A percentile compares a stretch with the other conserved stretches of the same genome.
Conservation (phyloP, 2,113 vertebrate species). For the Rutilus rutilus region DNA sequence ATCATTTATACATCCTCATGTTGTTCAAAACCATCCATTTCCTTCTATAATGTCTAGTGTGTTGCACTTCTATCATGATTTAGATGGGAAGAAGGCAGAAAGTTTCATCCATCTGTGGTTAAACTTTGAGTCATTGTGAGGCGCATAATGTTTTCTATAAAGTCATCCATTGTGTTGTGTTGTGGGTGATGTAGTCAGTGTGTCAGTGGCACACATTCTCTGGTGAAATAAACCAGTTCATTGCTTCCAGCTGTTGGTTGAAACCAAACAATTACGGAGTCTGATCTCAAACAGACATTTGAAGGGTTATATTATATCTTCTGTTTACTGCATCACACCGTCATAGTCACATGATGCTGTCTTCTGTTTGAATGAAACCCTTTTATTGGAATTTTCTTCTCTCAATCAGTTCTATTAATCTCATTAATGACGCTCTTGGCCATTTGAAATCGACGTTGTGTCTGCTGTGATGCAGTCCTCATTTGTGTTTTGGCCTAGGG, state of each 20-base stretch:
- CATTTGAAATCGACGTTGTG: slow-evolving; percentile 29
- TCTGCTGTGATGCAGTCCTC: slow-evolving; percentile 17
- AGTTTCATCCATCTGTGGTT: background rate
- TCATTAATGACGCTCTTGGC: slow-evolving; percentile 50
- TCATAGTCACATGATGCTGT: background rate
- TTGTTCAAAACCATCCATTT: background rate
- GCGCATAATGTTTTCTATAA: background rate
- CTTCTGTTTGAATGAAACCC: background rate
- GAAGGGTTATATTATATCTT: background rate
- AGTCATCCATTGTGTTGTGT: background rate
- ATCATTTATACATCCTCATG: background rate
- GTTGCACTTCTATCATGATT: background rate
- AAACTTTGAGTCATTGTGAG: background rate
- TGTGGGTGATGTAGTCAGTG: background rate
- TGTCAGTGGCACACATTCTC: background rate
- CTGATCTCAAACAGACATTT: slow-evolving; percentile 6
- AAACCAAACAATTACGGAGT: background rate
- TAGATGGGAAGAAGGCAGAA: background rate
- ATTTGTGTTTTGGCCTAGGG: slow-evolving; percentile 52
- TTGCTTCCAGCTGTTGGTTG: background rate
- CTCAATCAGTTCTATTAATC: slow-evolving; percentile 29
- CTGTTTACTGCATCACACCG: too few relatives aligned
- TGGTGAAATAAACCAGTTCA: background rate
- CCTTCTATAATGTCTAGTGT: background rate
- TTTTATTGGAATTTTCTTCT: background rate